phyloP scores from a whole-genome alignment of 2,888 invertebrate genomes.

The Busseola fusca region DNA sequence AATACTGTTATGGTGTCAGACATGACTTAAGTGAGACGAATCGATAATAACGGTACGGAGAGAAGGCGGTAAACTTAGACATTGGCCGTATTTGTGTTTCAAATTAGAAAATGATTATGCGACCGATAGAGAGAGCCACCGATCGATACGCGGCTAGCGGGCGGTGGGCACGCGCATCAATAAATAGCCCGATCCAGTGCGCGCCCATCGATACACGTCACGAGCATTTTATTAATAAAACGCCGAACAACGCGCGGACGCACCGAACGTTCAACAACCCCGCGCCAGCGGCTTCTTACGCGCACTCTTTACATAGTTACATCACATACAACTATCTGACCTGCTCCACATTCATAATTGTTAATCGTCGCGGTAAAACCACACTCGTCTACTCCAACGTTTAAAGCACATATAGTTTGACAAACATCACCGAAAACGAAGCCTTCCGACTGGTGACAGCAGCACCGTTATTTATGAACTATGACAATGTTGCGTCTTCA shows the following conservation, averaged over 20 bases:
- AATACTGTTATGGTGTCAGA: constrained; percentile 63
- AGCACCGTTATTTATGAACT: constrained; percentile 78
- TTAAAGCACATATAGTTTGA: constrained; percentile 34
- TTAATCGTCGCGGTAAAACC: constrained; percentile 57
- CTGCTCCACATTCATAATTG: constrained; percentile 68
- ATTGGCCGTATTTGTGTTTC: constrained; percentile 55
- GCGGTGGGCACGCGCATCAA: constrained; percentile 81
- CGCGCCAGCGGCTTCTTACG: constrained; percentile 74
- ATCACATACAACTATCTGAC: constrained; percentile 71
- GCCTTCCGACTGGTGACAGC: constrained; percentile 62
- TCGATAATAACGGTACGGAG: constrained; percentile 62
- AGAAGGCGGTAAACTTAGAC: constrained; percentile 59
- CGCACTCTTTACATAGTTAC: constrained; percentile 73
- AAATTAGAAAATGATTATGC: constrained; percentile 58
- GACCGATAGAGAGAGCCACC: constrained; percentile 64
- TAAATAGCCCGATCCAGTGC: constrained; percentile 83
- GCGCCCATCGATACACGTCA: constrained; percentile 85
- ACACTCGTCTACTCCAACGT: constrained; percentile 29
- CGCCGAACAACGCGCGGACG: constrained; percentile 78
- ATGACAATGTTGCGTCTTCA: constrained; percentile 67
- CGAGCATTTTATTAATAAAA: constrained; percentile 87
- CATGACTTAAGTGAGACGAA: constrained; percentile 67
- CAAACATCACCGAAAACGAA: constrained; percentile 48
- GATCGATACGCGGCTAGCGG: constrained; percentile 71
- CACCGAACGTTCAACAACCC: constrained; percentile 85